Evolutionary conservation across 2,888 invertebrate species (phyloP).

Genomic region (Kuschelorhynchus macadamiae): DNA sequence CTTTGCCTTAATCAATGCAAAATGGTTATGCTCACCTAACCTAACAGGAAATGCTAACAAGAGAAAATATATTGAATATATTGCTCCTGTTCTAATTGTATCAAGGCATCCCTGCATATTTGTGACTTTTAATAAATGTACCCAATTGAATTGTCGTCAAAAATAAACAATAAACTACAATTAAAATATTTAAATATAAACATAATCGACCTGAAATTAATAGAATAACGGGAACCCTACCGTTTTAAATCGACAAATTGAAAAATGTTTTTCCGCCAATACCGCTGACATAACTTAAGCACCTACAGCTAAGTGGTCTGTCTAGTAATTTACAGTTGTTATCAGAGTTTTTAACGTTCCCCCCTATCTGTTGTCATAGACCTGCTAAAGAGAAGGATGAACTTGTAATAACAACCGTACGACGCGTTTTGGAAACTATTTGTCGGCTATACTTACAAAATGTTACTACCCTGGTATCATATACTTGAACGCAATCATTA

Average conservation of each 20-base stretch:
- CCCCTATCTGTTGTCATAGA: conserved; percentile 30
- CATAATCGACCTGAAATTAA: not conserved
- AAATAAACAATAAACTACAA: too few relatives aligned
- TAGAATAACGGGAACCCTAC: not conserved
- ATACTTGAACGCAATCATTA: conserved; percentile 9
- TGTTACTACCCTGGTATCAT: conserved; percentile 26
- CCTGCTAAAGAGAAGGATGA: conserved; percentile 38
- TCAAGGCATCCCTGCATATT: too few relatives aligned
- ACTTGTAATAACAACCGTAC: conserved; percentile 33
- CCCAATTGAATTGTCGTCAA: too few relatives aligned
- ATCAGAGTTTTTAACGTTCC: conserved; percentile 36
- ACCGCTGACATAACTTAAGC: conserved; percentile 24
- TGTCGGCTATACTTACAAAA: conserved; percentile 35
- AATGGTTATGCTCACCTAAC: too few relatives aligned
- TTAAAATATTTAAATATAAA: too few relatives aligned
- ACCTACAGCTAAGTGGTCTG: conserved; percentile 37
- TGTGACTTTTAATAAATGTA: too few relatives aligned
- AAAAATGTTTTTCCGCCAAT: conserved; percentile 2
- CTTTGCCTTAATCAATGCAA: too few relatives aligned
- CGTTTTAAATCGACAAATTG: conserved; percentile 9
- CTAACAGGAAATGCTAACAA: too few relatives aligned
- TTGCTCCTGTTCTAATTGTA: too few relatives aligned
- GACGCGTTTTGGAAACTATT: conserved; percentile 30
- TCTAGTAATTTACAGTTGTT: conserved; percentile 36
- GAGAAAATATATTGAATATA: too few relatives aligned